These are phyloP conservation scores for Tribolium castaneum DNA, from an alignment of 1,140 invertebrate genomes.

Conservation along the genomic window DNA sequence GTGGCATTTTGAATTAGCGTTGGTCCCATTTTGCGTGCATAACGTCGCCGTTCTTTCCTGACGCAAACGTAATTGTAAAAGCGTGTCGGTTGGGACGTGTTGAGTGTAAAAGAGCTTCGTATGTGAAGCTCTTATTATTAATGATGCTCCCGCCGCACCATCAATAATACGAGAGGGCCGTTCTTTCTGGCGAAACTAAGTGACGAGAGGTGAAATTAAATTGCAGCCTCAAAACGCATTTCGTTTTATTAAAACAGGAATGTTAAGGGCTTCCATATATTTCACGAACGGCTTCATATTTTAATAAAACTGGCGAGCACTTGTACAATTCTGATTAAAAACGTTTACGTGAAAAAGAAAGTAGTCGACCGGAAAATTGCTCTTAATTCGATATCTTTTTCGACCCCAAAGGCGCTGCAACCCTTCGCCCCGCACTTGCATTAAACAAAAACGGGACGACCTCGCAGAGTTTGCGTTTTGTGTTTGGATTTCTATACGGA, in stretches of 20 bases:
- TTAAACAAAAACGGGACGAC: constrained; percentile 25
- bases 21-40: constrained; percentile 31
- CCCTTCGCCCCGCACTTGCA: constrained; percentile 9
- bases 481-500: constrained; percentile 29
- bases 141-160: constrained; percentile 40
- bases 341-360: constrained; percentile 34
- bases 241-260: constrained; percentile 45
- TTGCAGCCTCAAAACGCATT: constrained; percentile 41
- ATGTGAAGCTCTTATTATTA: constrained; percentile 46
- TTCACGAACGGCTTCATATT: constrained; percentile 31
- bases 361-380: constrained; percentile 27
- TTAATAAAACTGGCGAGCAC: constrained; percentile 9
- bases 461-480: constrained; percentile 29
- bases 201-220: constrained; percentile 43
- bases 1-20: constrained; percentile 31
- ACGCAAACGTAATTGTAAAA: constrained; percentile 38
- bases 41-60: constrained; percentile 24
- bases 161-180: constrained; percentile 44
- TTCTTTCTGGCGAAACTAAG: constrained; percentile 41
- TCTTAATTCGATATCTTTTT: constrained; percentile 34
- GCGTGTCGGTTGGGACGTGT: constrained; percentile 36
- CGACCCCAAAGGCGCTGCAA: not conserved
- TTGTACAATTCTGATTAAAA: constrained; percentile 31
- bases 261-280: constrained; percentile 40
- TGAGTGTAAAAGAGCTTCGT: constrained; percentile 34